Evolutionary conservation across 2,113 vertebrate species (phyloP), one percentile per base, ranked within the genome.

Genomic region (Promerops cafer): DNA sequence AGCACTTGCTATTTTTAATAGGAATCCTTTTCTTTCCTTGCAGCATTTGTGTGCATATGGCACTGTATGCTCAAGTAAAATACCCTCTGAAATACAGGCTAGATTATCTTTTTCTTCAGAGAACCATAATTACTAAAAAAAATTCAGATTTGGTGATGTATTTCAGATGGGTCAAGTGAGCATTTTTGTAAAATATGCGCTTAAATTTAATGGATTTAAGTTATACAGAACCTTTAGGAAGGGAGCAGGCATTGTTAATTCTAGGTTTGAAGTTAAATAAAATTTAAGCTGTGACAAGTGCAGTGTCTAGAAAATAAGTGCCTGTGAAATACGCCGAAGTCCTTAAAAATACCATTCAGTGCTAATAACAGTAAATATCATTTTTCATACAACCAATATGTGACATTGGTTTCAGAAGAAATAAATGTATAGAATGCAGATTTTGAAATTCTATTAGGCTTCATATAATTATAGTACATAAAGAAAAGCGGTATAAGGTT

Each of bases 211-310:
- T 93, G 91, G 94, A 95, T 96, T 96, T 90, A 89, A 87, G 93
- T 87, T 88, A 95, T 64, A 93, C 85, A 75, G 83, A 96, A 92
- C 83, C 95, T 93, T 96, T 96, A 86, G 59, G 84, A 66, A 89
- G 49, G 64, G 89, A 93, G 85, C 82, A 92, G 81, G 75, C 91
- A 93, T 96, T 96, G 87, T 97, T 95, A 95, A 94, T 95, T 96
- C 89, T 96, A 93, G 92, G 79, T 95, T 94, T 96, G 92, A 94
- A 95, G 95, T 96, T 97, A 95, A 95, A 95, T 97, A 96, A 97
- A 97, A 97, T 93, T 93, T 94, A 94, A 90, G 86, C 90, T 96
- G 78, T 96, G 95, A 92, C 92, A 97, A 96, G 90, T 93, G 84
- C 90, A 91, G 90, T 93, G 90, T 94, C 88, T 95, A 94, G 95